These are phyloP conservation scores for Equus quagga DNA, from an alignment of 2,113 vertebrate species.

Conservation along the genomic window DNA sequence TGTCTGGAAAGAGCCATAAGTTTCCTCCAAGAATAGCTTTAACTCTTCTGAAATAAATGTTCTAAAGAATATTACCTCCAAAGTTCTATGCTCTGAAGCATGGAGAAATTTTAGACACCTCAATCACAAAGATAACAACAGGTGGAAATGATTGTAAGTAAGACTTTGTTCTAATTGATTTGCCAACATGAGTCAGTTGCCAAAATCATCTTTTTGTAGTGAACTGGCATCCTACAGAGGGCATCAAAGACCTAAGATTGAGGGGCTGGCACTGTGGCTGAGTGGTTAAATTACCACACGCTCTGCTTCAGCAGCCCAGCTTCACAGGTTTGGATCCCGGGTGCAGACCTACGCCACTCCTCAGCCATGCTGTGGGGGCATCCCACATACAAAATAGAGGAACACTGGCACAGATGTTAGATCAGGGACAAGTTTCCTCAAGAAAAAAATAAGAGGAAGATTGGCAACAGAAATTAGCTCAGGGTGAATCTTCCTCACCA, in stretches of 20 bases:
- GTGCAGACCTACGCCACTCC: no score
- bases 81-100: background rate
- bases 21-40: background rate
- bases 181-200: background rate
- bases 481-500: no score
- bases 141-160: background rate
- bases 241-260: background rate
- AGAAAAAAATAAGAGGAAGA: no score
- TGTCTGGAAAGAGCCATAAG: background rate
- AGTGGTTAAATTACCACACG: no score
- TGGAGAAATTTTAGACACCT: background rate
- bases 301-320: no score
- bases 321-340: no score
- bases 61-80: background rate
- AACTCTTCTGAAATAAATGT: background rate
- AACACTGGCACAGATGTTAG: no score
- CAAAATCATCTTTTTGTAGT: background rate
- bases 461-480: no score
- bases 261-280: no score
- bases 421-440: no score
- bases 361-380: no score
- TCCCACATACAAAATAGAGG: no score
- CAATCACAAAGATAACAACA: background rate
- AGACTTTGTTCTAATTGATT: background rate
- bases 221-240: background rate